A percentile compares a stretch with the other conserved stretches of the same genome.
Conservation (phyloP, 2,113 vertebrate species). For the Oreamnos americanus region DNA sequence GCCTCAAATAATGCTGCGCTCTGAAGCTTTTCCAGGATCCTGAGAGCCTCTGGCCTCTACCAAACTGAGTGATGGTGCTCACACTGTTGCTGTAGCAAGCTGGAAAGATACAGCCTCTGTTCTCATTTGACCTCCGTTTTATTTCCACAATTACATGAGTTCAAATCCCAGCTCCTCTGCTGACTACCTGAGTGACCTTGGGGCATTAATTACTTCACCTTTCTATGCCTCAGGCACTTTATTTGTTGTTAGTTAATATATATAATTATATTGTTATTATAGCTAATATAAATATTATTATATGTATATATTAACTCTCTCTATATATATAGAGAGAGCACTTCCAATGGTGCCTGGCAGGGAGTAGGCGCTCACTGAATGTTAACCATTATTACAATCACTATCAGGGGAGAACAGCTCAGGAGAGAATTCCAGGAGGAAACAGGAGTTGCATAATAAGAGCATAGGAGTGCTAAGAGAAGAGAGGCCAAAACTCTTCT, state of each 20-base stretch:
- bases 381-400: background rate
- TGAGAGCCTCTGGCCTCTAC: background rate
- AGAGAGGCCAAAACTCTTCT: background rate
- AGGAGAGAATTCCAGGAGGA: background rate
- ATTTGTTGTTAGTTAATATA: background rate
- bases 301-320: background rate
- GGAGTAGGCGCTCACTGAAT: background rate
- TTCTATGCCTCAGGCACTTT: background rate
- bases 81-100: background rate
- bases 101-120: background rate
- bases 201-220: background rate
- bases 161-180: background rate
- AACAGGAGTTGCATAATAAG: background rate
- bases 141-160: background rate
- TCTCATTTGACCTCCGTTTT: background rate
- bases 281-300: background rate
- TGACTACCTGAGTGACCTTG: background rate
- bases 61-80: background rate
- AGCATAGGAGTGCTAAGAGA: background rate
- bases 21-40: background rate
- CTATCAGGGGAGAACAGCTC: background rate
- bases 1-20: background rate
- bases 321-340: rapidly evolving
- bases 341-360: background rate
- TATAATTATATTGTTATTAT: background rate